phyloP scores from a whole-genome alignment of 2,113 vertebrate species.

The Drymodes brunneopygia region DNA sequence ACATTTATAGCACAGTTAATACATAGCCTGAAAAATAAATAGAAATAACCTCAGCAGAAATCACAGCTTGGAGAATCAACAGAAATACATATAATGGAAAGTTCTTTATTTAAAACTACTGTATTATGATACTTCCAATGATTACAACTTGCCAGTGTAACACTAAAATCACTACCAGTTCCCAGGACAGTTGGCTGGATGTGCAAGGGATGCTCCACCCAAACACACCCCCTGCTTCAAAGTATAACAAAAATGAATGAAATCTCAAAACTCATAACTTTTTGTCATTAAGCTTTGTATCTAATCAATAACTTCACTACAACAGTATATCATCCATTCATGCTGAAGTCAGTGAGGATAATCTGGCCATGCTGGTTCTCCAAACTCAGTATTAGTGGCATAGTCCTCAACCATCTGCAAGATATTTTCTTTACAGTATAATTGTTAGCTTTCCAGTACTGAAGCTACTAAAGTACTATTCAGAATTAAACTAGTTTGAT shows the following conservation, averaged over 20 bases:
- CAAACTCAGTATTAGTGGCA: not conserved
- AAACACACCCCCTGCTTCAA: not conserved
- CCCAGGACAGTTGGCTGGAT: not conserved
- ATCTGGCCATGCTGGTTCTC: conserved; percentile 4
- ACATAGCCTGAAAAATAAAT: not conserved
- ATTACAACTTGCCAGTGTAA: not conserved
- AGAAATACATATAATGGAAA: not conserved
- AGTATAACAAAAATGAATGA: not conserved
- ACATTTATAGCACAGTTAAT: not conserved
- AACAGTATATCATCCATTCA: conserved; percentile 6
- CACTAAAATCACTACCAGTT: not conserved
- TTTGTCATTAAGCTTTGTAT: not conserved
- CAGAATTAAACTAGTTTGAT: not conserved
- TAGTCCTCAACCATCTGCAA: not conserved
- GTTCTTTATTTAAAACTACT: not conserved
- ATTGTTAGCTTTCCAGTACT: not conserved
- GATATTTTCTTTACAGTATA: conserved; percentile 43
- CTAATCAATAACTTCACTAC: conserved; percentile 12
- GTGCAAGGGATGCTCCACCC: not conserved
- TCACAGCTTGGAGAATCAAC: not conserved
- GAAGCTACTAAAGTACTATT: not conserved
- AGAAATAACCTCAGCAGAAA: not conserved
- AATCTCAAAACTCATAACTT: not conserved
- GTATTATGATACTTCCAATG: not conserved
- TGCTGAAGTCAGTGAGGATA: conserved; percentile 22